Conservation (phyloP, 2,113 vertebrate species). For the Rhipidura dahli region DNA sequence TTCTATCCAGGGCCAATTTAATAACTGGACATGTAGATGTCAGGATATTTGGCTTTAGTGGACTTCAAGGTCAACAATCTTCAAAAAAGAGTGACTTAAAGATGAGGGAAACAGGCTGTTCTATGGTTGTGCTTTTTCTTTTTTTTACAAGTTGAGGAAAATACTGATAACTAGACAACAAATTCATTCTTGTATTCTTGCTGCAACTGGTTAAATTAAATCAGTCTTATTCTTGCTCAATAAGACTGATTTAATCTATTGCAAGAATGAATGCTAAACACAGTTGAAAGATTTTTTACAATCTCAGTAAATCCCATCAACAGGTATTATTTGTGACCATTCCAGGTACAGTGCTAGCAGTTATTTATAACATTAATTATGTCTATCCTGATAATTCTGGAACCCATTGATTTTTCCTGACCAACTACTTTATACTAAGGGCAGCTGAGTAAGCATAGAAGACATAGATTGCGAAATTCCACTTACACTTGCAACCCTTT, state of each 20-base stretch:
- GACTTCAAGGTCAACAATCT: background rate
- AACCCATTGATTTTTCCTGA: background rate
- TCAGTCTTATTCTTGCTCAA: background rate
- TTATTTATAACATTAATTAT: background rate
- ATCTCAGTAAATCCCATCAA: background rate
- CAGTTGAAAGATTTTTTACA: background rate
- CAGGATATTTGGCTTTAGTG: background rate
- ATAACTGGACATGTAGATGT: background rate
- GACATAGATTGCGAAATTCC: background rate
- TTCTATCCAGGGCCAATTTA: background rate
- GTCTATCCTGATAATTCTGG: background rate
- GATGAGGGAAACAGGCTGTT: background rate
- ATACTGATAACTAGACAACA: background rate
- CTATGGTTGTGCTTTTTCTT: background rate
- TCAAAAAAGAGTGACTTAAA: background rate
- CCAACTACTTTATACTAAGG: background rate
- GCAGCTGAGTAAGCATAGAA: background rate
- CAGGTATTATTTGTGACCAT: background rate
- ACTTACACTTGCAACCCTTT: background rate
- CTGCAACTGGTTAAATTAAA: background rate
- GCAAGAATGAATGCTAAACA: background rate
- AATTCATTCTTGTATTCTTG: background rate
- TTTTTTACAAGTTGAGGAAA: background rate
- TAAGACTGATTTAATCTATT: background rate
- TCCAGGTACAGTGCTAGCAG: background rate